Conservation (phyloP, 2,888 invertebrate genomes). For the Campaea margaritaria region DNA sequence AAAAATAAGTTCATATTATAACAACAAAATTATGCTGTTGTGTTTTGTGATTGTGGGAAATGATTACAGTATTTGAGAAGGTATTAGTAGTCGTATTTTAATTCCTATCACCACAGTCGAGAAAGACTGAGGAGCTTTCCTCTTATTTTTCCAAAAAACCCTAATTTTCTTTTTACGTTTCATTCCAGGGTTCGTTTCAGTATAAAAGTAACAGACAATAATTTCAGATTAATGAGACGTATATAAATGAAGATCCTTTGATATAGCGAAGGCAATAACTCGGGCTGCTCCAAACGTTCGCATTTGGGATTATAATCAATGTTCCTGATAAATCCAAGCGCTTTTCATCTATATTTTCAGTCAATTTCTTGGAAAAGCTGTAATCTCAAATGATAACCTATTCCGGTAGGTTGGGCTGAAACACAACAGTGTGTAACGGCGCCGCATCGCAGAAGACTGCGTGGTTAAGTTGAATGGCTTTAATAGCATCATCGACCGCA, state of each 20-base stretch:
- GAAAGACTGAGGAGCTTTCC: too few relatives aligned
- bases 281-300: constrained; percentile 4
- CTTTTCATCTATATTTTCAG: constrained; percentile 20
- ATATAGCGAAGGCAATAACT: constrained; percentile 17
- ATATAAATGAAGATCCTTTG: constrained; percentile 1
- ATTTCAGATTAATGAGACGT: constrained; percentile 7
- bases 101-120: too few relatives aligned
- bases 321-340: constrained; percentile 17
- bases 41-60: too few relatives aligned
- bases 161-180: neutral
- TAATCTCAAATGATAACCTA: constrained; percentile 16
- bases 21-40: too few relatives aligned
- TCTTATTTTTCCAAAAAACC: too few relatives aligned
- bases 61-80: too few relatives aligned
- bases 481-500: too few relatives aligned
- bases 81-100: too few relatives aligned
- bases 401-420: neutral
- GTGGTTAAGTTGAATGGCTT: too few relatives aligned
- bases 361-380: constrained; percentile 12
- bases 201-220: neutral
- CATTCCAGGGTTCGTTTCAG: neutral
- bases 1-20: too few relatives aligned
- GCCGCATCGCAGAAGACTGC: too few relatives aligned
- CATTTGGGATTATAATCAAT: constrained; percentile 23
- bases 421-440: too few relatives aligned